These are phyloP conservation scores for Meteorus sp. DNA, from an alignment of 1,140 invertebrate genomes.

Conservation along the genomic window DNA sequence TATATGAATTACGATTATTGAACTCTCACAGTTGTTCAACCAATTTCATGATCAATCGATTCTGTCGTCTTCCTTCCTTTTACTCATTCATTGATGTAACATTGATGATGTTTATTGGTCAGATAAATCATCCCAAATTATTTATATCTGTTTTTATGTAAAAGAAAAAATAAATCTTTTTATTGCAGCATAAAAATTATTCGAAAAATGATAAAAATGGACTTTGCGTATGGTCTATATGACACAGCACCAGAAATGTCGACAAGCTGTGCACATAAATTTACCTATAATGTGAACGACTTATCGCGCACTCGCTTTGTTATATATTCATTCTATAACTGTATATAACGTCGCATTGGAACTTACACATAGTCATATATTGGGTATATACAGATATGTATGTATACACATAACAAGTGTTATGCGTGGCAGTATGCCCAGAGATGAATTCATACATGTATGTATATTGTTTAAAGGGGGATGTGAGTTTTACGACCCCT, in stretches of 20 bases:
- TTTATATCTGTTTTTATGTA: too few relatives aligned
- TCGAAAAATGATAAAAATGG: constrained; percentile 26
- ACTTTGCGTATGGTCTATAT: too few relatives aligned
- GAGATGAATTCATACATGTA: constrained; percentile 11
- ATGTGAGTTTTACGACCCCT: constrained; percentile 25
- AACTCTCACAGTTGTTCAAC: too few relatives aligned
- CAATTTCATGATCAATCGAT: too few relatives aligned
- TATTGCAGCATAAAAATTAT: constrained; percentile 15
- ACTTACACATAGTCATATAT: background rate
- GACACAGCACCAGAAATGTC: constrained; percentile 18
- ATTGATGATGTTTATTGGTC: too few relatives aligned
- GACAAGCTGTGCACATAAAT: constrained; percentile 32
- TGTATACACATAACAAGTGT: constrained; percentile 9
- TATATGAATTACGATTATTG: too few relatives aligned
- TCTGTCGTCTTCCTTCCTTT: too few relatives aligned
- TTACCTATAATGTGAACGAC: constrained; percentile 12
- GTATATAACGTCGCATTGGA: background rate
- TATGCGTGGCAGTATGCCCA: constrained; percentile 7
- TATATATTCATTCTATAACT: too few relatives aligned
- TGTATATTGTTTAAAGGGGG: constrained; percentile 17
- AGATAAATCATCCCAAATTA: too few relatives aligned
- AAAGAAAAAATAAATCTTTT: background rate
- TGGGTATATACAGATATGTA: background rate
- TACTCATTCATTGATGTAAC: too few relatives aligned
- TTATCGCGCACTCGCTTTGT: constrained; percentile 1